phyloP scores from a whole-genome alignment of 2,113 vertebrate species.

The Python bivittatus region DNA sequence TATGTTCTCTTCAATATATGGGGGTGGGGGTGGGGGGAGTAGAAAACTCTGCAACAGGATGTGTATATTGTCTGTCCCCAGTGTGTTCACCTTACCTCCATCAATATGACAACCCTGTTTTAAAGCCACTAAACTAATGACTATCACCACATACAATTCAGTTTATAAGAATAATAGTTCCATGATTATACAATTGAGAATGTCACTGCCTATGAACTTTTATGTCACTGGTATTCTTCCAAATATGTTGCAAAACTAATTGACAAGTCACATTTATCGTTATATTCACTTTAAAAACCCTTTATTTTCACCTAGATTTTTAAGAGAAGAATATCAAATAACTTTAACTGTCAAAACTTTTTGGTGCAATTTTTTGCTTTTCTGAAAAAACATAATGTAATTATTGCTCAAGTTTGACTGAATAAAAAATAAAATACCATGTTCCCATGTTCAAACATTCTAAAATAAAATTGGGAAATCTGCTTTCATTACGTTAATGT shows the following conservation, averaged over 20 bases:
- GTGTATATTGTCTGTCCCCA: background rate
- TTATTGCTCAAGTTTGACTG: background rate
- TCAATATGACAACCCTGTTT: background rate
- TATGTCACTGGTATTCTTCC: background rate
- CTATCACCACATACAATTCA: background rate
- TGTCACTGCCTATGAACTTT: background rate
- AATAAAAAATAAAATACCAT: background rate
- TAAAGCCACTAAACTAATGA: background rate
- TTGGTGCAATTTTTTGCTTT: background rate
- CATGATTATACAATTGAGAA: background rate
- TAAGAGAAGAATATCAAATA: background rate
- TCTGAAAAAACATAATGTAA: background rate
- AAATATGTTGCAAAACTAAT: background rate
- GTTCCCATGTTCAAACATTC: background rate
- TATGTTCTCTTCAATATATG: too few species aligned
- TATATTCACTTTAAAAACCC: background rate
- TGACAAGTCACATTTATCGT: background rate
- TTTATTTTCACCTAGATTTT: background rate
- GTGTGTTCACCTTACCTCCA: background rate
- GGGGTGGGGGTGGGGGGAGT: too few species aligned
- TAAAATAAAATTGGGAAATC: background rate
- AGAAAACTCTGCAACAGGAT: background rate
- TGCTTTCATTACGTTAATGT: too few species aligned
- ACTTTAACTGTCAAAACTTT: background rate
- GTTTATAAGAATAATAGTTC: background rate